Conservation (phyloP, 2,888 invertebrate genomes). For the Julus scanicus region DNA sequence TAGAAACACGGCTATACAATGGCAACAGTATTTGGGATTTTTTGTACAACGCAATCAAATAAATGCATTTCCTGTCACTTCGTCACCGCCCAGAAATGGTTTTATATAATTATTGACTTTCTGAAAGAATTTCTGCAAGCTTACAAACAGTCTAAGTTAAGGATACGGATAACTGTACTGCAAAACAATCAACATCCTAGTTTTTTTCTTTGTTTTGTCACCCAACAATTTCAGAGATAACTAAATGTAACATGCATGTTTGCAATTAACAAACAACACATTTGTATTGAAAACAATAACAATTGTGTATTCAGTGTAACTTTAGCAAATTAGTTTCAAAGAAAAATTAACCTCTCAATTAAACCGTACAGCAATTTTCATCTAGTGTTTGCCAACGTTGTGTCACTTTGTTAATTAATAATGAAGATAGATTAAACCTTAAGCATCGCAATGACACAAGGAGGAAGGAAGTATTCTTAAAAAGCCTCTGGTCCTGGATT, state of each 20-base stretch:
- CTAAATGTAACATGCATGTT: too few relatives aligned
- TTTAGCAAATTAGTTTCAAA: background rate
- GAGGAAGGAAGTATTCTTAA: background rate
- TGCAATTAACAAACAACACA: too few relatives aligned
- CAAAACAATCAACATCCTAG: too few relatives aligned
- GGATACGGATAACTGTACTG: too few relatives aligned
- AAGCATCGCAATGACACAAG: background rate
- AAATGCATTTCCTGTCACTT: constrained; percentile 41
- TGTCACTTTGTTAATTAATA: background rate
- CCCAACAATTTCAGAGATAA: too few relatives aligned
- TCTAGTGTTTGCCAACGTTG: background rate
- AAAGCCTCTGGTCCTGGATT: background rate
- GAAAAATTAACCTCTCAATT: background rate
- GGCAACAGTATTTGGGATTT: background rate
- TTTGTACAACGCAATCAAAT: constrained; percentile 19
- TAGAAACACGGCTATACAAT: background rate
- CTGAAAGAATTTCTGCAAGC: background rate
- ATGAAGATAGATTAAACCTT: background rate
- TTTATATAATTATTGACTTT: constrained; percentile 29
- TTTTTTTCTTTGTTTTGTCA: too few relatives aligned
- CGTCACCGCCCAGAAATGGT: constrained; percentile 37
- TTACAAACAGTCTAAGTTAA: background rate
- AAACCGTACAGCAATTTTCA: background rate
- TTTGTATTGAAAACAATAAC: background rate
- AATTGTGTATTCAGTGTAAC: background rate